Evolutionary conservation across 2,113 vertebrate genomes (phyloP).

Genomic region (Gymnobelideus leadbeateri): DNA sequence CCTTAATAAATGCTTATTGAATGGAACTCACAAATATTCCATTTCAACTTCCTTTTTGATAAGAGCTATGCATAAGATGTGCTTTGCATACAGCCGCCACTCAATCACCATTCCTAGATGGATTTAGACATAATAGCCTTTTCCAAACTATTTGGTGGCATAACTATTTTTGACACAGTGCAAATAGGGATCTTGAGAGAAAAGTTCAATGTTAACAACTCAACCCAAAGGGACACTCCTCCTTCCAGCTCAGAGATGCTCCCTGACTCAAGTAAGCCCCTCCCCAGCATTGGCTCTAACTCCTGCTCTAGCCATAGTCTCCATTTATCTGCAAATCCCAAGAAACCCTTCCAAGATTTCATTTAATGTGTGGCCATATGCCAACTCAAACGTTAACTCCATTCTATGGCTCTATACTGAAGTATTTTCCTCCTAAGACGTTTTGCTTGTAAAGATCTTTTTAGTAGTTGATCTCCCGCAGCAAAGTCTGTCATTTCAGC

Average conservation of each 20-base stretch:
- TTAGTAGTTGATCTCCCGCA: constrained; percentile 20
- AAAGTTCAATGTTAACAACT: background rate
- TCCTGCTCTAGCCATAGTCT: background rate
- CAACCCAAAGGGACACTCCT: background rate
- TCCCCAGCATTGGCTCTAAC: background rate
- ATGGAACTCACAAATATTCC: background rate
- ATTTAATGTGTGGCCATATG: background rate
- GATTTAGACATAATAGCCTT: background rate
- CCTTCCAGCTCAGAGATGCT: background rate
- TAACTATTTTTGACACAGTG: background rate
- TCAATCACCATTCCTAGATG: background rate
- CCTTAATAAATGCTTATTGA: too few species aligned
- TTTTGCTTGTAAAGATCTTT: constrained; percentile 20
- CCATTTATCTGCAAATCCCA: constrained; percentile 10
- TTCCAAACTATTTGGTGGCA: background rate
- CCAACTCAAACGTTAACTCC: background rate
- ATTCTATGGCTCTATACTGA: constrained; percentile 20
- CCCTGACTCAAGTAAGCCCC: background rate
- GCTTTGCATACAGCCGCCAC: background rate
- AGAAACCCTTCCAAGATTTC: constrained; percentile 17
- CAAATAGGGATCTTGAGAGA: background rate
- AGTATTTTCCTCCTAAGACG: background rate
- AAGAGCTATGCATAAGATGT: background rate
- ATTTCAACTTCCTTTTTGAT: background rate
- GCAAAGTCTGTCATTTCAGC: constrained; percentile 25